Evolutionary conservation across 2,888 invertebrate species (phyloP).

Genomic region (Drymonia ruficornis): DNA sequence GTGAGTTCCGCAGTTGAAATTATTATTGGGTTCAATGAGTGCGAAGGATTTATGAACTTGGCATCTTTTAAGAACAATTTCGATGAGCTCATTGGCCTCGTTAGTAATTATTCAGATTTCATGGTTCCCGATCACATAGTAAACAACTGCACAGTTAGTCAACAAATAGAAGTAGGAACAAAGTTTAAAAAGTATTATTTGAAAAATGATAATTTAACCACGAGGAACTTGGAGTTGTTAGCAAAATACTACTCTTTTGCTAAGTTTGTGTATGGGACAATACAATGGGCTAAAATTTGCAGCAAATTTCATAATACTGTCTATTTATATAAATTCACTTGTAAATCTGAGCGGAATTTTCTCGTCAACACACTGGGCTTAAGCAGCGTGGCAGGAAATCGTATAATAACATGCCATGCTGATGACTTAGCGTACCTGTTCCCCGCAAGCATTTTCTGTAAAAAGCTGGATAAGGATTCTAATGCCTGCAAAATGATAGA

Average conservation of each 20-base stretch:
- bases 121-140: conserved; percentile 24
- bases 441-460: conserved; percentile 15
- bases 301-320: conserved; percentile 36
- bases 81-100: not conserved
- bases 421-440: conserved; percentile 45
- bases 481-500: conserved; percentile 34
- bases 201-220: conserved; percentile 21
- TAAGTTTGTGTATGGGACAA: conserved; percentile 27
- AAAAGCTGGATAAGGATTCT: conserved; percentile 21
- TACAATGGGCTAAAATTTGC: conserved; percentile 32
- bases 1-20: not conserved
- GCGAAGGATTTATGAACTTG: conserved; percentile 80
- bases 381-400: conserved; percentile 17
- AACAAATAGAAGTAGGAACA: conserved; percentile 34
- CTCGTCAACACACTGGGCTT: conserved; percentile 14
- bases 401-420: conserved; percentile 26
- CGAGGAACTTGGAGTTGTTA: conserved; percentile 25
- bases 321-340: conserved; percentile 45
- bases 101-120: conserved; percentile 3
- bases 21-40: conserved; percentile 82
- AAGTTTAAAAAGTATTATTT: conserved; percentile 33
- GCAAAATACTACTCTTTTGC: conserved; percentile 26
- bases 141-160: conserved; percentile 14
- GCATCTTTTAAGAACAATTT: not conserved
- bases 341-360: conserved; percentile 42